Percentiles rank a stretch among this genome's conserved stretches.
Conservation (phyloP, 1,140 invertebrate genomes). For the Caerostris darwini region DNA sequence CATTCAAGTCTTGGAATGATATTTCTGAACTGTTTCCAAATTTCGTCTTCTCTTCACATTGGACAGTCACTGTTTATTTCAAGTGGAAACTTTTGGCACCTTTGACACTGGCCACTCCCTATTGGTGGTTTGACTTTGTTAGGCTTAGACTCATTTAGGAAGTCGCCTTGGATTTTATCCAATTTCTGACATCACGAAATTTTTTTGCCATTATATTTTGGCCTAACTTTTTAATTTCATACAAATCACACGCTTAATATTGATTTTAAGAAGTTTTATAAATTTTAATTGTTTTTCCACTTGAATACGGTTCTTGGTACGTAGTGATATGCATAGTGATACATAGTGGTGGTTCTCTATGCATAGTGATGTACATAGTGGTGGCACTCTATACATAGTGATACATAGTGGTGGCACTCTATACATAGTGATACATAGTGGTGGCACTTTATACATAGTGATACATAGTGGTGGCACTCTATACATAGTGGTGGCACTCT, state of each 20-base stretch:
- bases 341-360: too few relatives aligned
- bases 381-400: too few relatives aligned
- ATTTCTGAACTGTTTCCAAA: neutral
- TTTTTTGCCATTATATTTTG: neutral
- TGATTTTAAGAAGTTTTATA: neutral
- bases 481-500: too few relatives aligned
- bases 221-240: neutral
- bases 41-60: neutral
- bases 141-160: neutral
- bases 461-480: too few relatives aligned
- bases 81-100: conserved; percentile 25
- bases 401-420: too few relatives aligned
- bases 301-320: too few relatives aligned
- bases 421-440: too few relatives aligned
- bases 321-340: too few relatives aligned
- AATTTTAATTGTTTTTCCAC: neutral
- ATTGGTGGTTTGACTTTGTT: neutral
- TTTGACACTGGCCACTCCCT: conserved; percentile 9
- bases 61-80: neutral
- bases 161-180: conserved; percentile 4
- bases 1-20: neutral
- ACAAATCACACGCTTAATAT: neutral
- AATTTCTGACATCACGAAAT: neutral
- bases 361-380: too few relatives aligned
- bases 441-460: too few relatives aligned